These are phyloP conservation scores for Cichladusa arquata DNA, from an alignment of 2,113 vertebrate genomes.

Conservation along the genomic window DNA sequence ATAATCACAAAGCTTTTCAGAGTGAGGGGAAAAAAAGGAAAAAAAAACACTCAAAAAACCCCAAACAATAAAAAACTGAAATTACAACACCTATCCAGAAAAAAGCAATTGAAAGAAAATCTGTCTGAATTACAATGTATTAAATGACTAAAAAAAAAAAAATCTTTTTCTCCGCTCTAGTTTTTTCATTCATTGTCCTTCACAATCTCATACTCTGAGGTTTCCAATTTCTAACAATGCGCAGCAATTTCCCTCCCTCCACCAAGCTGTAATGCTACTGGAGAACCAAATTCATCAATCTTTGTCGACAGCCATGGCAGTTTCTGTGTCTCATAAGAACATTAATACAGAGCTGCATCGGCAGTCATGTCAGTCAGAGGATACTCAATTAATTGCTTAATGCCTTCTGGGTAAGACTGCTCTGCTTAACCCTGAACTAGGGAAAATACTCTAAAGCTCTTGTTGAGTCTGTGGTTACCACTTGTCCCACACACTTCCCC, in stretches of 20 bases:
- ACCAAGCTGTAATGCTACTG: background rate
- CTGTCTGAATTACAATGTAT: background rate
- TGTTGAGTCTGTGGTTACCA: background rate
- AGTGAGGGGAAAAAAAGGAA: accelerated
- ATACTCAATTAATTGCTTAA: background rate
- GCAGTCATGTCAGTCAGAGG: background rate
- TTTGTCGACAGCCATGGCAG: accelerated
- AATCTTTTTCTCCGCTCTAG: background rate
- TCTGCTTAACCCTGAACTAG: background rate
- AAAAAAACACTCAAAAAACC: accelerated
- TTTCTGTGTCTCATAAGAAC: background rate
- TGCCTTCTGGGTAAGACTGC: background rate
- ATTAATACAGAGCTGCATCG: background rate
- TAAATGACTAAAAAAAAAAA: background rate
- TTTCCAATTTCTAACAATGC: background rate
- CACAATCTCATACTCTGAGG: background rate
- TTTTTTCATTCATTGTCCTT: background rate
- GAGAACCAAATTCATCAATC: background rate
- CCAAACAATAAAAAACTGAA: background rate
- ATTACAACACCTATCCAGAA: background rate
- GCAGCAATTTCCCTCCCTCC: background rate
- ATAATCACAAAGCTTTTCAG: background rate
- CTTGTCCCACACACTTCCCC: no score
- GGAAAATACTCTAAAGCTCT: background rate
- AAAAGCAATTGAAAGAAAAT: background rate